Base-by-base conservation (phyloP, 2,888 invertebrate species). In the Apamea sordens region DNA sequence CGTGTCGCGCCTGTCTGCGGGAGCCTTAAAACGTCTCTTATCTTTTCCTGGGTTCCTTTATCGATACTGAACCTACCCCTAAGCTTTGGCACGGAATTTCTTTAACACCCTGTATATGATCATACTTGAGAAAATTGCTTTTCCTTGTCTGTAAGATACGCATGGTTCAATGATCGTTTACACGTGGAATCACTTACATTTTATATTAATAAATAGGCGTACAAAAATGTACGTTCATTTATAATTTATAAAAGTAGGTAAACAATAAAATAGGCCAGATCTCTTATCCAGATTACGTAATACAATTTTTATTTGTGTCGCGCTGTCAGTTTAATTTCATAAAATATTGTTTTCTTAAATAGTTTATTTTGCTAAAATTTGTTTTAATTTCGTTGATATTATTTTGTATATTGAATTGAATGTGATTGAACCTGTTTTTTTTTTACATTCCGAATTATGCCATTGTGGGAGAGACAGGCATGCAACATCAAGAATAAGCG, bases 381-480 rank as follows among this genome's bases (percentile, higher is more conserved):
- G 32, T 75, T 74, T 73, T 44, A 59, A 3, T 56, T 75, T 75
- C 0, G 7, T 64, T 64, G 13, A 64, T 15, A 63, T 18, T 18
- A 11, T 18, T 36, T 75, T 44, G 32, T 13, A 36, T 13, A 24
- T 36, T 13, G 6, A 11, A 21, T 64, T 32, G 1, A 32, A 32
- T 56, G 24, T 56, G 24, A n/a, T 10, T 56, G 3, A 24, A 24
- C 24, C 6, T 6, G 56, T 7, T 56, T 56, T 8, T 53, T 53
- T 18, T 47, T 11, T 47, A 50, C 41, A 44, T 44, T 44, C 41
- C 41, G 41, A 44, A 44, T 44, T 44, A 44, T 44, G 41, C 1
- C 41, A n/a, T n/a, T n/a, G n/a, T n/a, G n/a, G n/a, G n/a, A n/a
- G n/a, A n/a, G n/a, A n/a, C n/a, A n/a, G n/a, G n/a, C n/a, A n/a